Percentiles rank a stretch among this genome's conserved stretches.
These are phyloP conservation scores for Martes martes DNA, from an alignment of 2,113 vertebrate genomes.

Conservation along the genomic window DNA sequence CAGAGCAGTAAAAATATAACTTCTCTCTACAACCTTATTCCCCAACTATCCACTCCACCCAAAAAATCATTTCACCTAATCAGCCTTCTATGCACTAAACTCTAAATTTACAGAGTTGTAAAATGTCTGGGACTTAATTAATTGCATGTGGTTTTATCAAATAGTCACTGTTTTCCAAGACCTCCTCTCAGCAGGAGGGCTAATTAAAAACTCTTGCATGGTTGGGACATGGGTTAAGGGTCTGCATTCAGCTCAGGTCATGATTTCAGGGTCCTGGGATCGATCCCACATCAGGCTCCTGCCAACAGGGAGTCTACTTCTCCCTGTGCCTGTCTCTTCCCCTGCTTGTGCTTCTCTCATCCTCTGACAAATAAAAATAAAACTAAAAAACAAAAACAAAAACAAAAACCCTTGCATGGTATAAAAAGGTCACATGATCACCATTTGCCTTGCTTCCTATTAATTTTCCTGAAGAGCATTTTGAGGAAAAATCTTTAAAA, in stretches of 20 bases:
- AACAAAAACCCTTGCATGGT: background rate
- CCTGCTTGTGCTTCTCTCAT: background rate
- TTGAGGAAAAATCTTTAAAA: conserved; percentile 31
- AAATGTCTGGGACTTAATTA: conserved; percentile 28
- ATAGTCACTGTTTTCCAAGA: background rate
- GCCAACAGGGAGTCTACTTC: background rate
- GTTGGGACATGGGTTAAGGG: no score
- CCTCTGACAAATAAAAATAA: background rate
- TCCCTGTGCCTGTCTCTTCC: background rate
- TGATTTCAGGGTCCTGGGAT: no score
- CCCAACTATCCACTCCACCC: background rate
- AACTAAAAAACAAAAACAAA: background rate
- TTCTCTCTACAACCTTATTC: background rate
- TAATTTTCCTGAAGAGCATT: conserved; percentile 26
- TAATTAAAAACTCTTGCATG: background rate
- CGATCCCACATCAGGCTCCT: no score
- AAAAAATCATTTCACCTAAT: background rate
- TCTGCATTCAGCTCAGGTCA: no score
- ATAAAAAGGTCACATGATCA: conserved; percentile 9
- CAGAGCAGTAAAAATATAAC: background rate
- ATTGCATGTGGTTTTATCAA: background rate
- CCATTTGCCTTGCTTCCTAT: conserved; percentile 17
- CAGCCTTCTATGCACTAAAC: background rate
- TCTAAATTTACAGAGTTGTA: background rate
- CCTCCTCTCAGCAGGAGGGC: background rate